Percentiles rank a stretch among this genome's conserved stretches.
Evolutionary conservation across 2,113 vertebrate genomes (phyloP).

Genomic region (Larimichthys polyactis): DNA sequence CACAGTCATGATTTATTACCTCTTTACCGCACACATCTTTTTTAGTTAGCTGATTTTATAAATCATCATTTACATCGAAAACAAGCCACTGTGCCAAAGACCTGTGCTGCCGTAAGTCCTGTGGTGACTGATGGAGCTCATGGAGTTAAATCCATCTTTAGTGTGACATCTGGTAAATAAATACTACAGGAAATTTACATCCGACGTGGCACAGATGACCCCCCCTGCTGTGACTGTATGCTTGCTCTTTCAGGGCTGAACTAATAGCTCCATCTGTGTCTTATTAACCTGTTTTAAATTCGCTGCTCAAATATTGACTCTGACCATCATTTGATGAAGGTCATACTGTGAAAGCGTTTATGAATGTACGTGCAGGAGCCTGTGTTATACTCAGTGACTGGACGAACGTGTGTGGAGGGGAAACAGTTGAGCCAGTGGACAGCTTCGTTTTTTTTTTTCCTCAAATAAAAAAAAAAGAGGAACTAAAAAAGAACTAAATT

Average conservation of each 20-base stretch:
- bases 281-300: constrained; percentile 49
- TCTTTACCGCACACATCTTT: not conserved
- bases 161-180: constrained; percentile 27
- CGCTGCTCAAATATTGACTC: constrained; percentile 73
- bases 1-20: not conserved
- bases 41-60: not conserved
- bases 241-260: not conserved
- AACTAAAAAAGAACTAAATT: constrained; percentile 57
- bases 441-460: constrained; percentile 17
- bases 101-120: constrained; percentile 3
- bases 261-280: constrained; percentile 26
- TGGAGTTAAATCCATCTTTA: constrained; percentile 22
- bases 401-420: not conserved
- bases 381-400: not conserved
- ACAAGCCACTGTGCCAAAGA: not conserved
- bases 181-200: constrained; percentile 3
- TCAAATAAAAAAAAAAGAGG: constrained; percentile 1
- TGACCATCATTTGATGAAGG: constrained; percentile 19
- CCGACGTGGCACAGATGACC: constrained; percentile 2
- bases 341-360: constrained; percentile 32
- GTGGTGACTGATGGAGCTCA: constrained; percentile 14
- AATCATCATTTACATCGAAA: not conserved
- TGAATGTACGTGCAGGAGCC: not conserved
- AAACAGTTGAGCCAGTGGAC: not conserved
- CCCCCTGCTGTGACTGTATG: constrained; percentile 24